A percentile compares a stretch with the other conserved stretches of the same genome.
Evolutionary conservation across 2,797 vertebrate genomes (phyloP).

Genomic region (Falco naumanni): DNA sequence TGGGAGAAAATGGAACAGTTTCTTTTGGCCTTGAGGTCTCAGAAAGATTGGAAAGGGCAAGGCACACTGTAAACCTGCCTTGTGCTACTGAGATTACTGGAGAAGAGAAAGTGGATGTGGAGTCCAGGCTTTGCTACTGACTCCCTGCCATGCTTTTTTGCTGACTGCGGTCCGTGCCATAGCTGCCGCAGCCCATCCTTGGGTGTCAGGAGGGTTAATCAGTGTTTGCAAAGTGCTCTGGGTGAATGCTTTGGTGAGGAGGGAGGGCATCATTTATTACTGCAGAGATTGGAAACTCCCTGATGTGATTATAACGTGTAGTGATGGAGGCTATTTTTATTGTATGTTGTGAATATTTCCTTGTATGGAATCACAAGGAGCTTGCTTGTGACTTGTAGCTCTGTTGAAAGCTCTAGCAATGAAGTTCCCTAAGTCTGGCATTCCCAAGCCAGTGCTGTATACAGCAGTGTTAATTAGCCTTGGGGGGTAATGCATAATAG

Average conservation of each 20-base stretch:
- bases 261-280: constrained; percentile 4
- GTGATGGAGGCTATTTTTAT: constrained; percentile 67
- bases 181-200: neutral
- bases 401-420: neutral
- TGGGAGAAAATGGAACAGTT: neutral
- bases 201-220: neutral
- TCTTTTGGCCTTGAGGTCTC: neutral
- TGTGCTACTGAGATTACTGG: neutral
- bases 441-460: neutral
- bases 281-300: constrained; percentile 50
- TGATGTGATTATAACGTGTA: constrained; percentile 42
- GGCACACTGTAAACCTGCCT: neutral
- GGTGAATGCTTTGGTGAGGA: neutral
- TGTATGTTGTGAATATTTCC: constrained; percentile 63
- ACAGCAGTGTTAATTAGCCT: neutral
- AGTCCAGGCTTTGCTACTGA: neutral
- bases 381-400: constrained; percentile 22
- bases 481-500: neutral
- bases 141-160: neutral
- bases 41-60: neutral
- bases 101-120: neutral
- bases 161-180: neutral
- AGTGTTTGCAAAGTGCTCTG: neutral
- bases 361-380: constrained; percentile 68
- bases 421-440: neutral